Percentiles rank a stretch among this genome's conserved stretches.
Evolutionary conservation across 2,888 invertebrate species (phyloP).

Genomic region (Tetanocera ferruginea): DNA sequence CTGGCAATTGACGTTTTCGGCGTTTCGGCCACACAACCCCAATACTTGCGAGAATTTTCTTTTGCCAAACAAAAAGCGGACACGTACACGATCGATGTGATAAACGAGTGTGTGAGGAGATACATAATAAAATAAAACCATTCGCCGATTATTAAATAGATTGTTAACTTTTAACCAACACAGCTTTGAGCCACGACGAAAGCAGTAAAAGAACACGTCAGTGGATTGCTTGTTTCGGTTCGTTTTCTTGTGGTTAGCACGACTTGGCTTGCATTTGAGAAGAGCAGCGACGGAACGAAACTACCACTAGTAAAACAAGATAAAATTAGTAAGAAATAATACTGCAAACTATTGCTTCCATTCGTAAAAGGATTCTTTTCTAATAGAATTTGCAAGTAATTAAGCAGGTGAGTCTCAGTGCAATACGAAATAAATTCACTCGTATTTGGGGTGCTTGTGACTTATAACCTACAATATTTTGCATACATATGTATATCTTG

Average conservation of each 20-base stretch:
- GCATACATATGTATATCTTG: neutral
- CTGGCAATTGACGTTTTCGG: no score
- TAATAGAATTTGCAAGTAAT: neutral
- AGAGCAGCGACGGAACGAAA: constrained; percentile 25
- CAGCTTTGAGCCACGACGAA: constrained; percentile 28
- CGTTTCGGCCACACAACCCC: neutral
- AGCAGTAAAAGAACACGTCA: constrained; percentile 49
- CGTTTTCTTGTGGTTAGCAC: neutral
- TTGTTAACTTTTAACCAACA: neutral
- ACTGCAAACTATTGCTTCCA: neutral
- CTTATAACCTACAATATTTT: neutral
- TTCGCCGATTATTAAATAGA: neutral
- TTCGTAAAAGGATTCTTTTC: neutral
- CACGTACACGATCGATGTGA: constrained; percentile 20
- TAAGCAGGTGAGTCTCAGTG: neutral
- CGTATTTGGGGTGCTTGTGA: no score
- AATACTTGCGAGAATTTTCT: constrained; percentile 5
- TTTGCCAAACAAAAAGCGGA: constrained; percentile 18
- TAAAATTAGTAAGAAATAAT: neutral
- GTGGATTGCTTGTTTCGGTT: constrained; percentile 40
- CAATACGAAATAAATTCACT: no score
- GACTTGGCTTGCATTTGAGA: constrained; percentile 40
- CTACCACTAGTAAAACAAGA: neutral
- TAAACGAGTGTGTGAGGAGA: constrained; percentile 7
- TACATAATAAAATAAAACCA: neutral